These are phyloP conservation scores for Drosophila watanabei DNA, from an alignment of 1,140 invertebrate genomes.

Conservation along the genomic window DNA sequence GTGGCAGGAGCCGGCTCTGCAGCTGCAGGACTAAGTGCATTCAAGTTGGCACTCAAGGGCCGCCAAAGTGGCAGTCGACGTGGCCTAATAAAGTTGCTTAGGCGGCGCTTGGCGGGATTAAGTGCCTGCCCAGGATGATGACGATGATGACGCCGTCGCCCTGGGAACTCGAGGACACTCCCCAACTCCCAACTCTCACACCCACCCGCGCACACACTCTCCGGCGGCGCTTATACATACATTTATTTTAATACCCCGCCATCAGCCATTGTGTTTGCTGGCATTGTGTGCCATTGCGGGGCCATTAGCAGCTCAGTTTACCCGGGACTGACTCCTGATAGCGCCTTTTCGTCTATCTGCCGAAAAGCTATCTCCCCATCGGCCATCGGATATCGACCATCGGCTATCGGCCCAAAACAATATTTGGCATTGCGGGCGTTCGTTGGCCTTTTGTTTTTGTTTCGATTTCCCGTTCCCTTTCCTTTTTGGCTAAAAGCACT, in stretches of 20 bases:
- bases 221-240: slow-evolving; percentile 22
- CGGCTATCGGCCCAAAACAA: slow-evolving; percentile 57
- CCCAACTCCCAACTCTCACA: too few species aligned
- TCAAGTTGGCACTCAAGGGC: slow-evolving; percentile 80
- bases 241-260: slow-evolving; percentile 54
- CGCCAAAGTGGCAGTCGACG: slow-evolving; percentile 76
- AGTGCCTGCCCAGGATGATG: slow-evolving; percentile 31
- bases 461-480: slow-evolving; percentile 15
- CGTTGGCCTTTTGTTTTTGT: slow-evolving; percentile 32
- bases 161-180: slow-evolving; percentile 26
- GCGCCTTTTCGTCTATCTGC: slow-evolving; percentile 39
- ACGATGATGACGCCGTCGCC: slow-evolving; percentile 30
- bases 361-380: slow-evolving; percentile 47
- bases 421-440: slow-evolving; percentile 66
- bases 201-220: not conserved
- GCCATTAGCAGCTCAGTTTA: slow-evolving; percentile 82
- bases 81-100: slow-evolving; percentile 81
- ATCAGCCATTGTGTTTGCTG: slow-evolving; percentile 50
- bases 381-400: slow-evolving; percentile 8
- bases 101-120: slow-evolving; percentile 59
- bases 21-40: slow-evolving; percentile 66
- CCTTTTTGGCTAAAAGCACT: slow-evolving; percentile 62
- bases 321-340: slow-evolving; percentile 49
- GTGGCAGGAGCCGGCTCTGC: slow-evolving; percentile 35
- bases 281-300: slow-evolving; percentile 42